Percentiles rank a stretch among this genome's conserved stretches.
Conservation (phyloP, 2,113 vertebrate genomes). For the Crotalus viridis region DNA sequence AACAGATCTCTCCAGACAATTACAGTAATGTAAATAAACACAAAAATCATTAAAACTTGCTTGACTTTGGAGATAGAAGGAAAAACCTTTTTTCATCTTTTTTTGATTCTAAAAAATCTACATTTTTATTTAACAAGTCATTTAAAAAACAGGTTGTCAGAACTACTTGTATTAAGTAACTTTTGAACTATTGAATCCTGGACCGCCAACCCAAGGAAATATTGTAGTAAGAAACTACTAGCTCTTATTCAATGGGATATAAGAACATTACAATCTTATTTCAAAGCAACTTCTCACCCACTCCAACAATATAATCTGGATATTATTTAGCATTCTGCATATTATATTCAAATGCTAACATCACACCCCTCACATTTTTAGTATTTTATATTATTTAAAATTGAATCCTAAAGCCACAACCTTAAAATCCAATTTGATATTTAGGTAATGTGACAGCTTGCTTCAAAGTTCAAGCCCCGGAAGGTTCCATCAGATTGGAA, state of each 20-base stretch:
- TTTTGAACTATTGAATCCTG: neutral
- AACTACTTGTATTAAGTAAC: neutral
- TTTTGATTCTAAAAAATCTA: neutral
- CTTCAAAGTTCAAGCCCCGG: neutral
- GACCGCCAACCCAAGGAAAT: neutral
- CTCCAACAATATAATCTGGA: neutral
- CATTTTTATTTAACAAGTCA: neutral
- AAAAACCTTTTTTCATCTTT: neutral
- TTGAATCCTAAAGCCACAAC: neutral
- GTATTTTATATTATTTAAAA: neutral
- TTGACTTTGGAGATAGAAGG: neutral
- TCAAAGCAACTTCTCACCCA: neutral
- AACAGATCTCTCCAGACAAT: neutral
- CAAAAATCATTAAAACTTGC: conserved; percentile 15
- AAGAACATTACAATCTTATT: neutral
- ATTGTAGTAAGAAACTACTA: neutral
- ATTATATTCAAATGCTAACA: neutral
- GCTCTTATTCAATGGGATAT: neutral
- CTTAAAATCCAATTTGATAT: neutral
- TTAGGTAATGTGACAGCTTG: neutral
- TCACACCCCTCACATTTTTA: neutral
- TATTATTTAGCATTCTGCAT: neutral
- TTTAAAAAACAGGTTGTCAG: neutral
- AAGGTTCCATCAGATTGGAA: neutral
- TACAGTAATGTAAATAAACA: conserved; percentile 15